A percentile compares a stretch with the other conserved stretches of the same genome.
These are phyloP conservation scores for Agrotis segetum DNA, from an alignment of 2,888 invertebrate genomes.

Conservation along the genomic window DNA sequence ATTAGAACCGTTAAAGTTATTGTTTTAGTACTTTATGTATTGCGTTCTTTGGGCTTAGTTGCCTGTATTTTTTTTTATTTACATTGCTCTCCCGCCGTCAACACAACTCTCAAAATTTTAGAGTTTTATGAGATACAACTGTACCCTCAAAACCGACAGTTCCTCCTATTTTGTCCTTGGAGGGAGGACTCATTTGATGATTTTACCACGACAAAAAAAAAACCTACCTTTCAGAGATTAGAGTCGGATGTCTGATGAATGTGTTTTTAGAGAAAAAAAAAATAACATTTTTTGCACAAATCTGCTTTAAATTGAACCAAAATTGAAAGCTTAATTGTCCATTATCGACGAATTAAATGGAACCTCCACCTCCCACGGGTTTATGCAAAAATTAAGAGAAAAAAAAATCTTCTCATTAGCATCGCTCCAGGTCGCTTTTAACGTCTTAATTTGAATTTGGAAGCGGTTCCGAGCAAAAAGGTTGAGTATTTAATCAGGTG, in stretches of 20 bases:
- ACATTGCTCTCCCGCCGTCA: too few species aligned
- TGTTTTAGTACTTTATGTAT: neutral
- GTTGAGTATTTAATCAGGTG: conserved; percentile 62
- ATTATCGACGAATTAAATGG: conserved; percentile 72
- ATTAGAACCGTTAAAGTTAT: too few species aligned
- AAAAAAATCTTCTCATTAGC: conserved; percentile 80
- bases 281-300: conserved; percentile 29
- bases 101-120: too few species aligned
- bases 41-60: too few species aligned
- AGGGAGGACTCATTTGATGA: too few species aligned
- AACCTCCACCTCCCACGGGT: conserved; percentile 74
- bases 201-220: too few species aligned
- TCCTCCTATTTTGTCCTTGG: too few species aligned
- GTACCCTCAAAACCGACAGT: too few species aligned
- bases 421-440: conserved; percentile 80
- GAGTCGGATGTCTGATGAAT: too few species aligned
- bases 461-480: conserved; percentile 67
- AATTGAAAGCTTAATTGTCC: conserved; percentile 55
- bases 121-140: too few species aligned
- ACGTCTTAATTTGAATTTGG: conserved; percentile 86
- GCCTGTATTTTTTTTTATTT: too few species aligned
- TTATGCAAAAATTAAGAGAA: conserved; percentile 78
- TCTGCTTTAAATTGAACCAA: conserved; percentile 21
- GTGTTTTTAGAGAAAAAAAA: neutral
- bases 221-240: too few species aligned